phyloP scores from a whole-genome alignment of 2,888 invertebrate species.

The Hypomecis atomaria region DNA sequence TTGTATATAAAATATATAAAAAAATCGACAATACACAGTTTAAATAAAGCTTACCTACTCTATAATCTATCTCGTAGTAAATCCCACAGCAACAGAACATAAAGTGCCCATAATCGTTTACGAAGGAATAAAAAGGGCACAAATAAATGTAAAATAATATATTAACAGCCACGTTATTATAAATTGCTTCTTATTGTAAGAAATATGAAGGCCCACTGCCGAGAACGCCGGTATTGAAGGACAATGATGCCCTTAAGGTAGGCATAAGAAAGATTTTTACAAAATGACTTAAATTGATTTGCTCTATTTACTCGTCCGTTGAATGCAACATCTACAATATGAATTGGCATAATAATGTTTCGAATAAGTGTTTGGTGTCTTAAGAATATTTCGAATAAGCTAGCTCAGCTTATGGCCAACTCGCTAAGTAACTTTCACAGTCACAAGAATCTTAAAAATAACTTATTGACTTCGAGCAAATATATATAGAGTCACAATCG shows the following conservation, averaged over 20 bases:
- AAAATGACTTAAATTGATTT: constrained; percentile 16
- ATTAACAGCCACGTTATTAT: constrained; percentile 67
- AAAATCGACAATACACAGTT: too few relatives aligned
- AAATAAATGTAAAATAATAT: constrained; percentile 64
- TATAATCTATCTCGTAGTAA: neutral
- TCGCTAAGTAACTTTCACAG: too few relatives aligned
- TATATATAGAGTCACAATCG: too few relatives aligned
- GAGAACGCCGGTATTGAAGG: constrained; percentile 57
- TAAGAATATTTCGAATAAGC: too few relatives aligned
- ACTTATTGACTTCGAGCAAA: too few relatives aligned
- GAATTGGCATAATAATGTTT: neutral
- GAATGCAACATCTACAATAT: constrained; percentile 1
- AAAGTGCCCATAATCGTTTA: constrained; percentile 1
- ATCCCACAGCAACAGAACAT: neutral
- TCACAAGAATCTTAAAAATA: too few relatives aligned
- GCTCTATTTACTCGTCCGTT: constrained; percentile 2
- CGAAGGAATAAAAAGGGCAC: constrained; percentile 8
- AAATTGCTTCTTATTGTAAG: constrained; percentile 56
- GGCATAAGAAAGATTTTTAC: constrained; percentile 32
- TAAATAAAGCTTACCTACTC: too few relatives aligned
- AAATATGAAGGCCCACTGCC: constrained; percentile 54
- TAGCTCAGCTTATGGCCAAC: too few relatives aligned
- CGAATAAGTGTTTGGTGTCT: too few relatives aligned
- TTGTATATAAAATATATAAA: too few relatives aligned
- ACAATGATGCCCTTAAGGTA: constrained; percentile 69